Percentiles rank a stretch among this genome's conserved stretches.
phyloP scores from a whole-genome alignment of 2,797 vertebrate genomes.

The Eutrigla gurnardus region DNA sequence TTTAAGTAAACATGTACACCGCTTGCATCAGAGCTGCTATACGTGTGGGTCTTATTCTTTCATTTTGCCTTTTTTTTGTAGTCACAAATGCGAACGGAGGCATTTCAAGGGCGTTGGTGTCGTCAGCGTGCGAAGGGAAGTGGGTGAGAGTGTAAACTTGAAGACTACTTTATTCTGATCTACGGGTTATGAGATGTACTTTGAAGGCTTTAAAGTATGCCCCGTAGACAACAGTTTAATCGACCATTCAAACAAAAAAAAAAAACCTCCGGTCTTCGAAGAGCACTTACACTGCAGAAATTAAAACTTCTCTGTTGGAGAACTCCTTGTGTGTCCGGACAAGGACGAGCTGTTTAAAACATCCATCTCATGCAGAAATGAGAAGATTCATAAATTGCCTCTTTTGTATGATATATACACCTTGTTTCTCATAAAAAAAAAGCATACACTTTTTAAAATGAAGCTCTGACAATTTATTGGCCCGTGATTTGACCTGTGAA shows the following conservation, averaged over 20 bases:
- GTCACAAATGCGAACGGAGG: slow-evolving; percentile 14
- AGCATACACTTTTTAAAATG: slow-evolving; percentile 25
- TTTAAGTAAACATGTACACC: slow-evolving; percentile 37
- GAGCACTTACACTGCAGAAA: slow-evolving; percentile 41
- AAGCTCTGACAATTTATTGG: slow-evolving; percentile 21
- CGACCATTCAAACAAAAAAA: slow-evolving; percentile 15
- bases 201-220: slow-evolving; percentile 36
- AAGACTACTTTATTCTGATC: slow-evolving; percentile 37
- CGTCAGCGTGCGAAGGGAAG: slow-evolving; percentile 13
- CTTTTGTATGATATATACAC: slow-evolving; percentile 5
- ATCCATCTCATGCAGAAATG: slow-evolving; percentile 15
- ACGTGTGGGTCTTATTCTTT: not conserved
- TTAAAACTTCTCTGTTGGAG: slow-evolving; percentile 39
- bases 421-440: slow-evolving; percentile 22
- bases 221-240: slow-evolving; percentile 39
- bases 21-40: slow-evolving; percentile 12
- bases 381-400: slow-evolving; percentile 30
- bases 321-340: slow-evolving; percentile 34
- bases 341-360: slow-evolving; percentile 40
- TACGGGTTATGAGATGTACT: slow-evolving; percentile 41
- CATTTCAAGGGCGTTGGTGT: slow-evolving; percentile 23
- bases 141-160: slow-evolving; percentile 23
- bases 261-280: slow-evolving; percentile 14
- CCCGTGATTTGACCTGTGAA: slow-evolving; percentile 54
- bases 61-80: not conserved